Evolutionary conservation across 2,113 vertebrate genomes (phyloP).

Genomic region (Lethenteron reissneri): DNA sequence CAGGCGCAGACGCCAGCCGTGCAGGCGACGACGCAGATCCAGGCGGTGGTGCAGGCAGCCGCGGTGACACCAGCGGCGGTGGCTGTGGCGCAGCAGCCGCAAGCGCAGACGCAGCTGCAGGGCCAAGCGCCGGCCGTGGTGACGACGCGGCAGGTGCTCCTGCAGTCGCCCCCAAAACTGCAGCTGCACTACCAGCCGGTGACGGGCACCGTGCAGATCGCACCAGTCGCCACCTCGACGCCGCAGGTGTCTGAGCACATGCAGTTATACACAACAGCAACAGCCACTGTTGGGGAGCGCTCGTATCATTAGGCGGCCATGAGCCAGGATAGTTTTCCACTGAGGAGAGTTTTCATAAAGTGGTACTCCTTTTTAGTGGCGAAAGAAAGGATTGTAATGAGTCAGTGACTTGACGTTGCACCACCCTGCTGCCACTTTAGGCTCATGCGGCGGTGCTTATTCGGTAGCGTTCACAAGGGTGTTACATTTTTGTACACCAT

Average conservation of each 20-base stretch:
- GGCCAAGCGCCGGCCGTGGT: conserved; percentile 21
- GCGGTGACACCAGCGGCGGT: conserved; percentile 1
- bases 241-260: too few relatives aligned
- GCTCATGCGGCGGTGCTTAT: conserved; percentile 52
- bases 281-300: too few relatives aligned
- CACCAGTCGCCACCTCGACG: too few relatives aligned
- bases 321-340: too few relatives aligned
- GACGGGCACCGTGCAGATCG: conserved; percentile 28
- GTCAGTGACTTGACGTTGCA: too few relatives aligned
- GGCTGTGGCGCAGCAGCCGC: conserved; percentile 32
- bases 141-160: conserved; percentile 26
- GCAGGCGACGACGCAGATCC: conserved; percentile 23
- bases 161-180: conserved; percentile 26
- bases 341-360: too few relatives aligned
- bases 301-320: too few relatives aligned
- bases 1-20: conserved; percentile 20
- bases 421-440: conserved; percentile 47
- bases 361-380: too few relatives aligned
- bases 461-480: too few relatives aligned
- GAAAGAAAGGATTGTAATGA: too few relatives aligned
- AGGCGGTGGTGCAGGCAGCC: conserved; percentile 14
- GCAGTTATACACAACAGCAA: too few relatives aligned
- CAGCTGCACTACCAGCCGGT: conserved; percentile 41
- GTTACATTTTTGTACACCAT: too few relatives aligned
- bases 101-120: conserved; percentile 32